Conservation (phyloP, 2,113 vertebrate species). For the Pogonocichla stellata region DNA sequence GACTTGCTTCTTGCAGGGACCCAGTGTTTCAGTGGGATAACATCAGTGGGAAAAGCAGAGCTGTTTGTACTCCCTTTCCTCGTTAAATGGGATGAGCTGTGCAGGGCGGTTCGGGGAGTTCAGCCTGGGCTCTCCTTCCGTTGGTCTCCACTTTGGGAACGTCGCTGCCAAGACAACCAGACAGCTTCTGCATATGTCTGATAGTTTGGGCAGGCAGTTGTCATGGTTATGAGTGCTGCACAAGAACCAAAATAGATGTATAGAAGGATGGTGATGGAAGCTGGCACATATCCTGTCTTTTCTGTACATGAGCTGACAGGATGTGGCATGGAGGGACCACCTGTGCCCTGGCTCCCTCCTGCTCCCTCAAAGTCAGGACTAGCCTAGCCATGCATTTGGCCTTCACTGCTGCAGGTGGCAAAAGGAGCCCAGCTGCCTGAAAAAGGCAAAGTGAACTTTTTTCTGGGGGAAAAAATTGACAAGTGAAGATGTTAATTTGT, state of each 20-base stretch:
- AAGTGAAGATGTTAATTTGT: background rate
- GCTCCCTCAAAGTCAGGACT: background rate
- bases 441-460: background rate
- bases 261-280: background rate
- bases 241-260: slow-evolving; percentile 39
- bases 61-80: background rate
- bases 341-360: slow-evolving; percentile 6
- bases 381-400: background rate
- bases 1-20: background rate
- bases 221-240: slow-evolving; percentile 53
- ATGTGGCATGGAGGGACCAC: slow-evolving; percentile 5
- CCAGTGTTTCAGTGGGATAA: background rate
- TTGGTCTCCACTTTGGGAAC: background rate
- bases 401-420: background rate
- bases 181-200: slow-evolving; percentile 37
- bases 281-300: background rate
- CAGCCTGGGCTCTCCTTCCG: background rate
- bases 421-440: background rate
- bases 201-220: slow-evolving; percentile 46
- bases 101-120: background rate
- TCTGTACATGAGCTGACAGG: slow-evolving; percentile 14
- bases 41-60: background rate
- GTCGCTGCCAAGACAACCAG: slow-evolving; percentile 32
- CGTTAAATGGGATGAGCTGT: background rate
- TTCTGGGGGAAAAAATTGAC: background rate